Conservation (phyloP, 1,140 invertebrate species). For the Danaus plexippus region DNA sequence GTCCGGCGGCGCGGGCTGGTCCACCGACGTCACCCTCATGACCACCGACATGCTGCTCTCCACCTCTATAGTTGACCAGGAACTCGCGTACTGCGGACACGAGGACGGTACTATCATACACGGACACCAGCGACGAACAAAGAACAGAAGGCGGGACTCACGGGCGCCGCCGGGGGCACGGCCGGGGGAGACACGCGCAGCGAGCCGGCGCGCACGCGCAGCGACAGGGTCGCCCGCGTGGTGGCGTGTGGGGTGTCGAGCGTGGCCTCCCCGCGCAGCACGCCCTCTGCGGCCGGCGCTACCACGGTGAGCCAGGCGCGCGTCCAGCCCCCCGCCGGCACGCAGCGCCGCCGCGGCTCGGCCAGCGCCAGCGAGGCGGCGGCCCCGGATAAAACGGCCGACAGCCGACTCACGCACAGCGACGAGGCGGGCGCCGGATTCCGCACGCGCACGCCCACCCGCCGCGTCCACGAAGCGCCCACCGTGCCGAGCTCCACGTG, state of each 20-base stretch:
- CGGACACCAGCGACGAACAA: neutral
- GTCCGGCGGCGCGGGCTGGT: slow-evolving; percentile 20
- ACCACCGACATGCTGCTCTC: slow-evolving; percentile 39
- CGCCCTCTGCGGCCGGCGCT: slow-evolving; percentile 45
- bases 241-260: slow-evolving; percentile 20
- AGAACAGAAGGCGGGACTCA: slow-evolving; percentile 2
- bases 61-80: slow-evolving; percentile 29
- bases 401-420: slow-evolving; percentile 36
- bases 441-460: slow-evolving; percentile 34
- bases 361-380: slow-evolving; percentile 24
- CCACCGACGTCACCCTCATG: slow-evolving; percentile 32
- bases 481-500: slow-evolving; percentile 46
- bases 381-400: slow-evolving; percentile 32
- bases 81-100: slow-evolving; percentile 28
- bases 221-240: slow-evolving; percentile 17
- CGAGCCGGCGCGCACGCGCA: slow-evolving; percentile 32
- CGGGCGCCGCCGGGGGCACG: slow-evolving; percentile 29
- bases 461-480: slow-evolving; percentile 39
- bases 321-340: slow-evolving; percentile 19
- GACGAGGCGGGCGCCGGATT: slow-evolving; percentile 35
- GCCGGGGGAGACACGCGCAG: slow-evolving; percentile 22
- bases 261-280: slow-evolving; percentile 29
- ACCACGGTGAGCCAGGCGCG: slow-evolving; percentile 39
- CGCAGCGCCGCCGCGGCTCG: slow-evolving; percentile 11
- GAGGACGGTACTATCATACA: neutral